Base-by-base conservation (phyloP, 2,797 vertebrate genomes). In the Ptychobarbus kaznakovi region DNA sequence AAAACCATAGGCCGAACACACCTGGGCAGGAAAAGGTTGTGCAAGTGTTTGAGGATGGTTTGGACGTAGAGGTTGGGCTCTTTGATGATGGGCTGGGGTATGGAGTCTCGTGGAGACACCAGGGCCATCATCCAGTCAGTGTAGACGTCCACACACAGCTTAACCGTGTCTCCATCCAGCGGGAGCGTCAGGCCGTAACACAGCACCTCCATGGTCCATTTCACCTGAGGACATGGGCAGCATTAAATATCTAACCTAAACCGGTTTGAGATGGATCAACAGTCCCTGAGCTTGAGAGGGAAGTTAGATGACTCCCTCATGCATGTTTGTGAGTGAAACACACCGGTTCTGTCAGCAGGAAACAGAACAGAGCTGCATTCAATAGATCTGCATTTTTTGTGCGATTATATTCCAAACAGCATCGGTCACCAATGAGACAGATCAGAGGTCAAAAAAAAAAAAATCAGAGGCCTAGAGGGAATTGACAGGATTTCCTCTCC, bases 181-280 rank as follows among this genome's bases (percentile, higher is more conserved):
- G 97, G 96, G 81, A 99, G 96, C 1, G 97, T 97, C 89, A 99
- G 89, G 66, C 97, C 97, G 1, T 97, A 98, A 91, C 96, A 97
- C 90, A 99, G 94, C 86, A 98, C 97, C 93, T 99, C 97, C 97
- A 98, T 98, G 3, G 97, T 97, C 97, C 97, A 99, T 94, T 97
- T 98, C 90, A 99, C 97, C 97, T 99, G 89, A 16, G 5, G 10
- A 82, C 66, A 86, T 22, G 2, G 18, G 32, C 11, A 40, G n/a
- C 16, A 9, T 11, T 65, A 78, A 58, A 66, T 15, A 25, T 49
- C 20, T 10, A 20, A 22, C 44, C 44, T 49, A 20, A 56, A 70
- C 46, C 8, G 5, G 18, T 61, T 16, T 73, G 15, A n/a, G 38
- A 82, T 20, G 80, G 49, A 80, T 32, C 42, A 20, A 13, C 66